A percentile compares a stretch with the other conserved stretches of the same genome.
Evolutionary conservation across 37 sponge, comb jelly and placozoan genomes (phyloP).

Genomic region (Geodia barretti): DNA sequence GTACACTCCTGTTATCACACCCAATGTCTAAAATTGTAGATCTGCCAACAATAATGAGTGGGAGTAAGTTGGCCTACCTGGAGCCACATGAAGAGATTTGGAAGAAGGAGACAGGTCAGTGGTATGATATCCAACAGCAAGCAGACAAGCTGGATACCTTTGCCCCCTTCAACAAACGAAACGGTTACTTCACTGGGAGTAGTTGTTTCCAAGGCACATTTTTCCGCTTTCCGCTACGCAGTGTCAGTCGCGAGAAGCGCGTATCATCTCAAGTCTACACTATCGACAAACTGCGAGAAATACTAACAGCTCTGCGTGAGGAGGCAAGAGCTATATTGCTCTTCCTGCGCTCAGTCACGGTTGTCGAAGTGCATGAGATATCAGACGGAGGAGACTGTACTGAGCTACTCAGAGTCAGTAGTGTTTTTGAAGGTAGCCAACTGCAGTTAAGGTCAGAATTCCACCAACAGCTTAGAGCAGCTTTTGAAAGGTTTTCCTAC

Average conservation of each 20-base stretch:
- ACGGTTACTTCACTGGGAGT: background rate
- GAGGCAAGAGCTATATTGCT: slow-evolving; percentile 12
- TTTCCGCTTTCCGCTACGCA: slow-evolving; percentile 18
- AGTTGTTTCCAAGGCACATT: background rate
- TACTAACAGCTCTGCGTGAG: background rate
- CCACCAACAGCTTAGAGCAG: background rate
- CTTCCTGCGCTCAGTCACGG: slow-evolving; percentile 6
- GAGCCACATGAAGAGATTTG: slow-evolving; percentile 65
- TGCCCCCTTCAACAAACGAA: background rate
- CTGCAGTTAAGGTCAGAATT: background rate
- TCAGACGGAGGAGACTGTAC: background rate
- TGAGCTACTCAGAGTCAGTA: background rate
- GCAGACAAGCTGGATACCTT: background rate
- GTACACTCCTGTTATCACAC: too few relatives aligned
- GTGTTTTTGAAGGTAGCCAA: background rate
- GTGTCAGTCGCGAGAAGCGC: background rate
- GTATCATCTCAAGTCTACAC: slow-evolving; percentile 4
- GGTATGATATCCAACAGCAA: background rate
- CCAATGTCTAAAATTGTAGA: too few relatives aligned
- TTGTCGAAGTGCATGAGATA: slow-evolving; percentile 12
- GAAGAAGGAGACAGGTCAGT: background rate
- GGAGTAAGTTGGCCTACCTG: slow-evolving; percentile 45
- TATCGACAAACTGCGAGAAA: background rate
- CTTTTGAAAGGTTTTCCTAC: background rate
- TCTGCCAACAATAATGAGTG: slow-evolving; percentile 67